Percentiles rank a stretch among this genome's conserved stretches.
Conservation (phyloP, 1,140 invertebrate species). For the Tetranychus urticae region DNA sequence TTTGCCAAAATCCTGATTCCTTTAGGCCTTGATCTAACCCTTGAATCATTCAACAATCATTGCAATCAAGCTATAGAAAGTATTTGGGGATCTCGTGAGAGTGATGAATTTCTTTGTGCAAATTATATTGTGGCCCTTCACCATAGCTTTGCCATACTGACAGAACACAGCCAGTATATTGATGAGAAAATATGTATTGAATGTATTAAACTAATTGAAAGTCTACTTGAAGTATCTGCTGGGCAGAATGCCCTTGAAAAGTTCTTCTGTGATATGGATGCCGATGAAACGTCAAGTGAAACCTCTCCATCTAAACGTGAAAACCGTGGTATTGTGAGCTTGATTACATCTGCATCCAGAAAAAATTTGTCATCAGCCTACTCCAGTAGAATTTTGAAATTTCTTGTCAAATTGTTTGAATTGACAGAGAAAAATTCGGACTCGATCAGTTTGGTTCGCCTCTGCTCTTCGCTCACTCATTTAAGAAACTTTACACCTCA, state of each 20-base stretch:
- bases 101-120: conserved; percentile 32
- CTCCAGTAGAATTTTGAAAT: conserved; percentile 46
- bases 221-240: conserved; percentile 46
- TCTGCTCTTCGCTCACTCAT: conserved; percentile 34
- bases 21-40: conserved; percentile 1
- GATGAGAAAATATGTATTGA: conserved; percentile 41
- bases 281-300: neutral
- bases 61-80: conserved; percentile 23
- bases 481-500: neutral
- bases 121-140: conserved; percentile 37
- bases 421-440: conserved; percentile 31
- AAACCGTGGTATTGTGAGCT: conserved; percentile 24
- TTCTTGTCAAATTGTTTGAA: conserved; percentile 52
- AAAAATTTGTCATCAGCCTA: conserved; percentile 41
- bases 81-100: conserved; percentile 33
- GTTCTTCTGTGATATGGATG: conserved; percentile 33
- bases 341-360: conserved; percentile 35
- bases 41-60: neutral
- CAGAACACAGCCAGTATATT: conserved; percentile 24
- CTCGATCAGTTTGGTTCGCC: conserved; percentile 35
- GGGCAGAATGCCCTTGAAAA: conserved; percentile 52
- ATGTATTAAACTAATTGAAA: conserved; percentile 55
- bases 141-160: conserved; percentile 38
- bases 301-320: neutral
- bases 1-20: conserved; percentile 2